A percentile compares a stretch with the other conserved stretches of the same genome.
These are phyloP conservation scores for Pararge aegeria DNA, from an alignment of 1,140 invertebrate species.

Conservation along the genomic window DNA sequence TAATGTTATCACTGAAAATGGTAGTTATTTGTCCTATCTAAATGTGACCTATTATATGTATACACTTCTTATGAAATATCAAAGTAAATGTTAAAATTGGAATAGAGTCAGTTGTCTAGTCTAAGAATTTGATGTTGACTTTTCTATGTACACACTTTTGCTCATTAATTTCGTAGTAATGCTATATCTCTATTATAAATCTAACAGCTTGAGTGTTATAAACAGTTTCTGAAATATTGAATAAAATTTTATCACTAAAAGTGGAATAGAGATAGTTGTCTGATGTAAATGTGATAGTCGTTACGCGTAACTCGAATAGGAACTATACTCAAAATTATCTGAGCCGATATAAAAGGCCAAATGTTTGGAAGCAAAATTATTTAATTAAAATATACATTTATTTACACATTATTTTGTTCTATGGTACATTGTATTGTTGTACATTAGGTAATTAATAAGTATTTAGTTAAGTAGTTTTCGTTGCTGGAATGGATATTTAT, in stretches of 20 bases:
- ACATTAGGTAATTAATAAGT: background rate
- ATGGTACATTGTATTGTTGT: conserved; percentile 12
- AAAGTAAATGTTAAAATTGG: too few relatives aligned
- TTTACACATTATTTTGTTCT: conserved; percentile 14
- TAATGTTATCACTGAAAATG: too few relatives aligned
- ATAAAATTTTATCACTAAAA: conserved; percentile 4
- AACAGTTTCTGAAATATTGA: background rate
- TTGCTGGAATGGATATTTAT: conserved; percentile 26
- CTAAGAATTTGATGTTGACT: too few relatives aligned
- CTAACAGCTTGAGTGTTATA: too few relatives aligned
- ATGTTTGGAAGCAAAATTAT: background rate
- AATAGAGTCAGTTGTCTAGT: too few relatives aligned
- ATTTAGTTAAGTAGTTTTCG: conserved; percentile 2
- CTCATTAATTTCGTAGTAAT: too few relatives aligned
- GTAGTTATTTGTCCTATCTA: too few relatives aligned
- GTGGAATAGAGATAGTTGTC: conserved; percentile 8
- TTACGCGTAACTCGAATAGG: background rate
- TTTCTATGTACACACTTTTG: too few relatives aligned
- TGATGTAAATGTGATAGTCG: conserved; percentile 19
- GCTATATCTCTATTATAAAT: too few relatives aligned
- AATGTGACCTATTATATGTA: too few relatives aligned
- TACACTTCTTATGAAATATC: too few relatives aligned
- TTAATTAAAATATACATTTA: background rate
- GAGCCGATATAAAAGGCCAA: conserved; percentile 8
- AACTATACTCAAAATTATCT: conserved; percentile 10